A percentile compares a stretch with the other conserved stretches of the same genome.
phyloP scores from a whole-genome alignment of 2,888 invertebrate genomes.

The Trichopria drosophilae region DNA sequence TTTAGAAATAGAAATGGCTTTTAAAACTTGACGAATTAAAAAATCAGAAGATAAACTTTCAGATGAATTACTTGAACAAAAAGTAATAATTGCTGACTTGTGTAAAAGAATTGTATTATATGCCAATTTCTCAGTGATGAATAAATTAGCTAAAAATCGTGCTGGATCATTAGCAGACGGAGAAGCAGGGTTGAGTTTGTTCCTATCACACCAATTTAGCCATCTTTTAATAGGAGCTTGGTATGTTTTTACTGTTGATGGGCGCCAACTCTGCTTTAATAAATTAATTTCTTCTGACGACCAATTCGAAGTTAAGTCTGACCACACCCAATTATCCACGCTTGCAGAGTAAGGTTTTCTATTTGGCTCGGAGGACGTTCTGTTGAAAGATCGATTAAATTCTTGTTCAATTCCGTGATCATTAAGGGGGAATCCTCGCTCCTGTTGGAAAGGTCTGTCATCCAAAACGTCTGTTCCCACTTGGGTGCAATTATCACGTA shows the following conservation, averaged over 20 bases:
- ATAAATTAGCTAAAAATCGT: slow-evolving; percentile 30
- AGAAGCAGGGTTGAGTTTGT: too few relatives aligned
- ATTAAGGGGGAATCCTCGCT: slow-evolving; percentile 20
- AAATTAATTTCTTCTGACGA: slow-evolving; percentile 19
- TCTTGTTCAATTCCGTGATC: slow-evolving; percentile 14
- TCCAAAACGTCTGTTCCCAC: slow-evolving; percentile 31
- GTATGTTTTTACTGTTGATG: slow-evolving; percentile 32
- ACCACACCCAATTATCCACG: slow-evolving; percentile 34
- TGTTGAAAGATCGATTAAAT: slow-evolving; percentile 29
- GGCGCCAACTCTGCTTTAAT: slow-evolving; percentile 28
- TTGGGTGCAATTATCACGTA: slow-evolving; percentile 25
- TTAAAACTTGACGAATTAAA: slow-evolving; percentile 30
- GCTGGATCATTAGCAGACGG: too few relatives aligned
- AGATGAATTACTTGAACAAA: slow-evolving; percentile 19
- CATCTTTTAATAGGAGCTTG: slow-evolving; percentile 30
- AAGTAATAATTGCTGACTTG: slow-evolving; percentile 31
- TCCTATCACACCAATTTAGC: slow-evolving; percentile 28
- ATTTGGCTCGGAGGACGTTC: slow-evolving; percentile 23
- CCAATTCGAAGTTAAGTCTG: slow-evolving; percentile 15
- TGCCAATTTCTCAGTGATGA: slow-evolving; percentile 20
- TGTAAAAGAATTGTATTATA: slow-evolving; percentile 30
- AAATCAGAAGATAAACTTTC: slow-evolving; percentile 22
- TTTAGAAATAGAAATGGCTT: slow-evolving; percentile 22
- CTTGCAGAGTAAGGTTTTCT: slow-evolving; percentile 28
- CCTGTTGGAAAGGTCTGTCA: slow-evolving; percentile 20